A percentile compares a stretch with the other conserved stretches of the same genome.
These are phyloP conservation scores for Periphyllus acericola DNA, from an alignment of 2,888 invertebrate species.

Conservation along the genomic window DNA sequence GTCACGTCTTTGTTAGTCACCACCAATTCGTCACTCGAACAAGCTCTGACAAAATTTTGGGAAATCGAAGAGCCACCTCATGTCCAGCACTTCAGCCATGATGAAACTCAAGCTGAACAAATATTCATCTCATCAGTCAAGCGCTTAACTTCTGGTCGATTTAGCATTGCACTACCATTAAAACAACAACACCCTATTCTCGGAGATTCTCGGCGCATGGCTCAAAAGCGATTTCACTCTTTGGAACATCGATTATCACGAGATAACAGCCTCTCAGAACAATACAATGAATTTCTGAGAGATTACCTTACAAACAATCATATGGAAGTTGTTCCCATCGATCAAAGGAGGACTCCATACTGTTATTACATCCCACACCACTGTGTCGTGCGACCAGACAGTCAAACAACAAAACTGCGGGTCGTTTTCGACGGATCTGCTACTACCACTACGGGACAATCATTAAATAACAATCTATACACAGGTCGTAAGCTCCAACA, in stretches of 20 bases:
- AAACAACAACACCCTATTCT: not conserved
- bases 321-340: constrained; percentile 8
- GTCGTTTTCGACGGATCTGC: constrained; percentile 65
- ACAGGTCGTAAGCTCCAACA: constrained; percentile 66
- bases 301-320: constrained; percentile 38
- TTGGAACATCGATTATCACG: not conserved
- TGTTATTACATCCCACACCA: constrained; percentile 65
- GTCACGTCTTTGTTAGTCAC: too few species aligned
- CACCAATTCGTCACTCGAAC: not conserved
- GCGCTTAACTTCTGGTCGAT: constrained; percentile 27
- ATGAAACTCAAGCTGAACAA: constrained; percentile 15
- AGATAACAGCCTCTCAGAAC: not conserved
- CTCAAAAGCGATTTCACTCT: not conserved
- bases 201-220: not conserved
- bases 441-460: constrained; percentile 63
- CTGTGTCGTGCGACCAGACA: constrained; percentile 62
- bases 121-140: constrained; percentile 19
- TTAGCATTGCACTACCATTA: constrained; percentile 37
- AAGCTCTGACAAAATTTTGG: constrained; percentile 33
- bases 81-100: not conserved
- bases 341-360: not conserved
- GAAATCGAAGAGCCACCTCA: constrained; percentile 50
- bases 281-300: constrained; percentile 43
- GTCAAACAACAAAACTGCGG: constrained; percentile 64
- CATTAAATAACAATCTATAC: constrained; percentile 66